A percentile compares a stretch with the other conserved stretches of the same genome.
phyloP scores from a whole-genome alignment of 2,888 invertebrate species.

The Cenopis cana region DNA sequence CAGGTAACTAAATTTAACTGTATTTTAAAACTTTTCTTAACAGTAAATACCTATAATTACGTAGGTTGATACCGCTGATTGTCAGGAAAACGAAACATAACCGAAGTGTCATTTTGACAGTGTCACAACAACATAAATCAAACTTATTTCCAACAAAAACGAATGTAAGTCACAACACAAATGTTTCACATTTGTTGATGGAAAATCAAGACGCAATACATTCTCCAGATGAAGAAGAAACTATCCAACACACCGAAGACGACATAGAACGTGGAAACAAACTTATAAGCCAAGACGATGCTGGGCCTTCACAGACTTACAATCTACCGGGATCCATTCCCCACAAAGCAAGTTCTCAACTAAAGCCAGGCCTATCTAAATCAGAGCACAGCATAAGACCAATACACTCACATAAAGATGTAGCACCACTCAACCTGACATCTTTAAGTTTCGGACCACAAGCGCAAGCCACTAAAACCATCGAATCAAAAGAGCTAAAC shows the following conservation, averaged over 20 bases:
- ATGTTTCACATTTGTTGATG: slow-evolving; percentile 71
- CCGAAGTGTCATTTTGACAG: slow-evolving; percentile 36
- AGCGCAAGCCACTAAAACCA: slow-evolving; percentile 53
- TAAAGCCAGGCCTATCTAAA: slow-evolving; percentile 71
- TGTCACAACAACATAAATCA: slow-evolving; percentile 51
- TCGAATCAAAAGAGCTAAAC: slow-evolving; percentile 64
- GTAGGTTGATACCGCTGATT: background rate
- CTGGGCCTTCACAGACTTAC: slow-evolving; percentile 68
- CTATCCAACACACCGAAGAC: background rate
- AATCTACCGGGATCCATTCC: slow-evolving; percentile 68
- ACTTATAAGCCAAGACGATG: slow-evolving; percentile 58
- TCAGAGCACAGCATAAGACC: slow-evolving; percentile 76
- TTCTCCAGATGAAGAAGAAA: slow-evolving; percentile 56
- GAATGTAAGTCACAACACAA: slow-evolving; percentile 57
- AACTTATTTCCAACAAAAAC: slow-evolving; percentile 55
- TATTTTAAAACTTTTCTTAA: background rate
- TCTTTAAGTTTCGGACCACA: slow-evolving; percentile 66
- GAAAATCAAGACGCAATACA: slow-evolving; percentile 64
- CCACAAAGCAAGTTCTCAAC: slow-evolving; percentile 50
- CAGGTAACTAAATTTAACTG: too few species aligned
- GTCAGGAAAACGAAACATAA: background rate
- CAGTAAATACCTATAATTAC: background rate
- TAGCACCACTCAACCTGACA: slow-evolving; percentile 66
- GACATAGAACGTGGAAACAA: slow-evolving; percentile 43
- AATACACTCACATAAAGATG: slow-evolving; percentile 71